Conservation (phyloP, 1,140 invertebrate species). For the Trigoniulus corallinus region DNA sequence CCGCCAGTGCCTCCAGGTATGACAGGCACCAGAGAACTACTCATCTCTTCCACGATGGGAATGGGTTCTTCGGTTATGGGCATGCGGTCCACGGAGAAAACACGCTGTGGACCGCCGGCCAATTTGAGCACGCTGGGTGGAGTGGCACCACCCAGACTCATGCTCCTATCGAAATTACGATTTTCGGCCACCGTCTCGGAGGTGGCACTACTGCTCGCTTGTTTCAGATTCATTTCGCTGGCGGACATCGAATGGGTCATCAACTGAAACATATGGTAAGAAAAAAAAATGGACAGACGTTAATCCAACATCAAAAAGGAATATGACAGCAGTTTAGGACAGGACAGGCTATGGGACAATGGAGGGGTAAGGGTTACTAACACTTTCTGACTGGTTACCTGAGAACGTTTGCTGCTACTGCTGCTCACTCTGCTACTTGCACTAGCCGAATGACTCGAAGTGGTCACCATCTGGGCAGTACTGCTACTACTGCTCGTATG, state of each 20-base stretch:
- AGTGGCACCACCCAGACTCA: slow-evolving; percentile 2
- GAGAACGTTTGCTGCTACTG: slow-evolving; percentile 1
- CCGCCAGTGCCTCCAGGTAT: background rate
- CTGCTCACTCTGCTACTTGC: background rate
- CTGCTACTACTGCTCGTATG: background rate
- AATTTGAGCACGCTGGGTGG: background rate
- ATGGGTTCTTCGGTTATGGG: background rate
- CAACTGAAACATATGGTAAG: no score
- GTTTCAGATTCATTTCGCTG: slow-evolving; percentile 6
- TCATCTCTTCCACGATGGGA: background rate
- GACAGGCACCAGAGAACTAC: background rate
- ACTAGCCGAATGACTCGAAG: background rate
- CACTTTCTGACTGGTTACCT: no score
- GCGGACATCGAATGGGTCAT: slow-evolving; percentile 3
- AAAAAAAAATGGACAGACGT: no score
- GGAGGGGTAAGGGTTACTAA: no score
- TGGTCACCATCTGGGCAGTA: background rate
- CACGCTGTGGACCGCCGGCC: background rate
- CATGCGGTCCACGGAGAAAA: background rate
- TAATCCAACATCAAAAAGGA: no score
- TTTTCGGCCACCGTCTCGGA: slow-evolving; percentile 1
- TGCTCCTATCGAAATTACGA: slow-evolving; percentile 2
- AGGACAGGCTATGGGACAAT: no score
- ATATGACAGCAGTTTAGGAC: no score
- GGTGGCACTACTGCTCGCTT: background rate